Conservation (phyloP, 2,888 invertebrate genomes). For the Trachelus stipa region DNA sequence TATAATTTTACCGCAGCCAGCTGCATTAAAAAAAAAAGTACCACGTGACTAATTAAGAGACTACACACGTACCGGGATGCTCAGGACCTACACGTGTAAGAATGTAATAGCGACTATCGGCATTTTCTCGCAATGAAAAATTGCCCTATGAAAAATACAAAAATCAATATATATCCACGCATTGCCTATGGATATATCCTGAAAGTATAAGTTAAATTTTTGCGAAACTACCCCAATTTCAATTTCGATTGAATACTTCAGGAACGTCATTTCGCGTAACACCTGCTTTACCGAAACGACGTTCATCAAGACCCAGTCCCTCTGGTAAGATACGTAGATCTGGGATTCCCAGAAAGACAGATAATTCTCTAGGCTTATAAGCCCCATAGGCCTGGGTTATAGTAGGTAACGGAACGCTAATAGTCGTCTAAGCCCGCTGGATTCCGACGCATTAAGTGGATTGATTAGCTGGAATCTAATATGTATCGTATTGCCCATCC, state of each 20-base stretch:
- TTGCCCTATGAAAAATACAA: background rate
- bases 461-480: background rate
- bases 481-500: background rate
- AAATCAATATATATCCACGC: background rate
- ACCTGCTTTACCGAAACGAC: background rate
- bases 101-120: background rate
- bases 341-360: background rate
- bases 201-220: background rate
- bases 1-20: background rate
- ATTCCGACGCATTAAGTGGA: background rate
- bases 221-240: background rate
- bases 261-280: background rate
- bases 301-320: background rate
- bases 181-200: too few species aligned
- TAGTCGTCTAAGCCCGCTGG: background rate
- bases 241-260: background rate
- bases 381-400: background rate
- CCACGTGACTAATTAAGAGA: background rate
- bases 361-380: background rate
- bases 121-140: background rate
- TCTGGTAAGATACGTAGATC: background rate
- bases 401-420: background rate
- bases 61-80: background rate
- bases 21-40: background rate
- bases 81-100: background rate